Evolutionary conservation across 2,888 invertebrate species (phyloP), one percentile per base, ranked within the genome.

Genomic region (Drosophila mayaguana): DNA sequence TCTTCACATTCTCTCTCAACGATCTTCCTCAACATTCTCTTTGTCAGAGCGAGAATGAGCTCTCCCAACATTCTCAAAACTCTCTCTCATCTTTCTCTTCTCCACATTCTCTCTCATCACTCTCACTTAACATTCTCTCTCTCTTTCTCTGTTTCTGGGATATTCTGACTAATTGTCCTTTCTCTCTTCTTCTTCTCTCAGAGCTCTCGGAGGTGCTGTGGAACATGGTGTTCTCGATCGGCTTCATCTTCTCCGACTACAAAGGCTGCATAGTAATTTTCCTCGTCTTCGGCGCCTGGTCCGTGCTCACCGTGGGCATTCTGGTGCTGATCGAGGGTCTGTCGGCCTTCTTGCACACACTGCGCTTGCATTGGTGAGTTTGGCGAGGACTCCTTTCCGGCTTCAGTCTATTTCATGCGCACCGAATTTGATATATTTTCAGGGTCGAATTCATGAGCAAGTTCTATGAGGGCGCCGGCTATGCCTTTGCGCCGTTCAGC

Each of bases 281-380:
- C 94, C 93, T 96, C 22, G 94, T 98, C 45, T 99, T 99, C 94
- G 96, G 95, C 65, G 95, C 96, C 90, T 99, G 99, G 98, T 96
- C 97, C 56, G 94, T 95, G 36, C 95, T 99, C 78, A 99, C 99
- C 0, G 94, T 99, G 50, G 97, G 97, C 88, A 98, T 99, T 92
- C 95, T 99, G 71, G 97, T 99, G 77, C 95, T 99, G 90, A 99
- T 99, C 98, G 99, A 99, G 94, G 99, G 99, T 6, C 95, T 99
- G 16, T 99, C 99, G 14, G 99, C 99, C 46, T 99, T 99, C 94
- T 94, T 99, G 83, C 99, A 99, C 93, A 99, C 99, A 0, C 95
- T 99, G 85, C 97, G 99, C 94, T 95, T 99, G 91, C 99, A 99
- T 93, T 99, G 99, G 98, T 98, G 92, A 92, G 77, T 77, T 20